These are phyloP conservation scores for Coecobrya sp. DNA, from an alignment of 2,888 invertebrate genomes.

Conservation along the genomic window DNA sequence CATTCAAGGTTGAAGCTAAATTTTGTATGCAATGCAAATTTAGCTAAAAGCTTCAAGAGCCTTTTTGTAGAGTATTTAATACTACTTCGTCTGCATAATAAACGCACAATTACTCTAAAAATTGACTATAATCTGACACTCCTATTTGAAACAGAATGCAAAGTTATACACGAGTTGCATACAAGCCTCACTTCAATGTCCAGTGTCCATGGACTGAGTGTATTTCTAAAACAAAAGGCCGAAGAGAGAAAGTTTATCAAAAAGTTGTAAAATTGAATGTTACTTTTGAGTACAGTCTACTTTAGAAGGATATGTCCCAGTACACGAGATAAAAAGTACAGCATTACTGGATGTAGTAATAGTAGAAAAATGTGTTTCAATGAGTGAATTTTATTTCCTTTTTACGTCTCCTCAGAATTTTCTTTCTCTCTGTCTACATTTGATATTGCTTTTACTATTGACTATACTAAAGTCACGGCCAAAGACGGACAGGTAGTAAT, in stretches of 20 bases:
- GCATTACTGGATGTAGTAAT: neutral
- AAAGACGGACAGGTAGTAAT: slow-evolving; percentile 64
- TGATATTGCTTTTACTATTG: neutral
- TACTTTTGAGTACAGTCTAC: neutral
- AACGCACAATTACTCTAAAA: neutral
- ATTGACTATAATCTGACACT: neutral
- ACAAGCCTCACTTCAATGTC: neutral
- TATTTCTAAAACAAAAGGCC: neutral
- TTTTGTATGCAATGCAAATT: neutral
- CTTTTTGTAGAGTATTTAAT: neutral
- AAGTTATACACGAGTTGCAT: neutral
- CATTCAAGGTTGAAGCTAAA: neutral
- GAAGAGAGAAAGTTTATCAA: neutral
- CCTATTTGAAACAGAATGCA: neutral
- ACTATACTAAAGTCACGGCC: slow-evolving; percentile 12
- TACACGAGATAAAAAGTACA: neutral
- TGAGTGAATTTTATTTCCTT: neutral
- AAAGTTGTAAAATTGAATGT: slow-evolving; percentile 1
- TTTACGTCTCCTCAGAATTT: neutral
- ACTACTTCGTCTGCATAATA: neutral
- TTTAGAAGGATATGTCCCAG: neutral
- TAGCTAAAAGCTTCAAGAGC: neutral
- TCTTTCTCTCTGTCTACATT: neutral
- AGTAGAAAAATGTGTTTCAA: neutral
- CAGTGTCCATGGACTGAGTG: neutral